Percentiles rank a stretch among this genome's conserved stretches.
Conservation (phyloP, 2,113 vertebrate species). For the Electrona antarctica region DNA sequence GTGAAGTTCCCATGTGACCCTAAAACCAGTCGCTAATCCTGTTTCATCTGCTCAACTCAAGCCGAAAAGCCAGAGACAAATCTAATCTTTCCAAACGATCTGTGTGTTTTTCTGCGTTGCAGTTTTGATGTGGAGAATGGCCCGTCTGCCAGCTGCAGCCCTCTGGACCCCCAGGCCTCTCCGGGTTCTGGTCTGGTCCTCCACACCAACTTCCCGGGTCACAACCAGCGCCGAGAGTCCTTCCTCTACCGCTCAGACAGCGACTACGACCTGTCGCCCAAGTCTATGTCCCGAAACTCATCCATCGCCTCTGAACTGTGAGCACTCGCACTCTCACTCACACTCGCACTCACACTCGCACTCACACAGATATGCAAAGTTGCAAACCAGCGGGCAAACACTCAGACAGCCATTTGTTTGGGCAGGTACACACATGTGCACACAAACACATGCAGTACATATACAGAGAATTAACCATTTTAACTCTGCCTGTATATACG, state of each 20-base stretch:
- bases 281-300: slow-evolving; percentile 98
- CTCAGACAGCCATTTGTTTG: background rate
- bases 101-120: slow-evolving; percentile 52
- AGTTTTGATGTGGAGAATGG: slow-evolving; percentile 99
- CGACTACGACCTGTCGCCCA: slow-evolving; percentile 97
- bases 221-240: slow-evolving; percentile 95
- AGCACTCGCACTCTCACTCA: slow-evolving; percentile 55
- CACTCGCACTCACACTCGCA: background rate
- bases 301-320: slow-evolving; percentile 96
- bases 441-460: background rate
- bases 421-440: too few relatives aligned
- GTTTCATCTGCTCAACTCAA: background rate
- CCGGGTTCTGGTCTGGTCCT: slow-evolving; percentile 94
- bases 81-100: background rate
- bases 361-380: background rate
- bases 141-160: slow-evolving; percentile 92
- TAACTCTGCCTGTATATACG: background rate
- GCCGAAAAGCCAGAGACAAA: background rate
- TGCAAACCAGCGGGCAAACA: background rate
- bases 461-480: background rate
- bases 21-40: too few relatives aligned
- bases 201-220: slow-evolving; percentile 92
- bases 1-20: too few relatives aligned
- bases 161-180: slow-evolving; percentile 91
- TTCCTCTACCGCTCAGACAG: slow-evolving; percentile 98